Conservation (phyloP, 2,888 invertebrate genomes). For the Eupithecia pulchellata region DNA sequence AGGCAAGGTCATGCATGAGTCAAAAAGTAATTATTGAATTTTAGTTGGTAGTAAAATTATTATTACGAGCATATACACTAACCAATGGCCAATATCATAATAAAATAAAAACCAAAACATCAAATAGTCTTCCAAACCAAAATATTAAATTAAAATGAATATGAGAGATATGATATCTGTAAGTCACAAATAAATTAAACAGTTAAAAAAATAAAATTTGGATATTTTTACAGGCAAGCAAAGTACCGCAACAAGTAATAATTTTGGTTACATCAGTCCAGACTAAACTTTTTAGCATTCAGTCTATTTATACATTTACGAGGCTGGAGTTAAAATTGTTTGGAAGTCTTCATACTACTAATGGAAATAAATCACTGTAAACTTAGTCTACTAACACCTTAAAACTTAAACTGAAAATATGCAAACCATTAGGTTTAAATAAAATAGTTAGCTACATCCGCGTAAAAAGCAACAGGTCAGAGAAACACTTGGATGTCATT, state of each 20-base stretch:
- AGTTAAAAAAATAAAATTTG: background rate
- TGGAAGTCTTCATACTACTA: conserved; percentile 2
- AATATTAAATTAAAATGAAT: background rate
- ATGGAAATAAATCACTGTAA: conserved; percentile 18
- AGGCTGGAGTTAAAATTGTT: background rate
- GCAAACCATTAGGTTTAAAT: conserved; percentile 18
- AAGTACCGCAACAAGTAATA: background rate
- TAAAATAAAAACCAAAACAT: too few relatives aligned
- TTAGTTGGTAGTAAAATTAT: too few relatives aligned
- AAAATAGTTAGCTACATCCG: conserved; percentile 4
- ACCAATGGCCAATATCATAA: too few relatives aligned
- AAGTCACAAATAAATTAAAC: background rate
- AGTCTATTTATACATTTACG: background rate
- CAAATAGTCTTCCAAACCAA: background rate
- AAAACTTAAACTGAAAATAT: conserved; percentile 27
- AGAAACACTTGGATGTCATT: background rate
- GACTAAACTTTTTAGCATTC: background rate
- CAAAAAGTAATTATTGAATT: too few relatives aligned
- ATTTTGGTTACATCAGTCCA: background rate
- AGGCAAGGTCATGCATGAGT: too few relatives aligned
- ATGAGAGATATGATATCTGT: too few relatives aligned
- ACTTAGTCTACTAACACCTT: conserved; percentile 31
- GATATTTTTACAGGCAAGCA: conserved; percentile 9
- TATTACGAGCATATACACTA: too few relatives aligned
- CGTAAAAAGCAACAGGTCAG: conserved; percentile 5